Evolutionary conservation across 2,888 invertebrate genomes (phyloP).

Genomic region (Gortyna flavago): DNA sequence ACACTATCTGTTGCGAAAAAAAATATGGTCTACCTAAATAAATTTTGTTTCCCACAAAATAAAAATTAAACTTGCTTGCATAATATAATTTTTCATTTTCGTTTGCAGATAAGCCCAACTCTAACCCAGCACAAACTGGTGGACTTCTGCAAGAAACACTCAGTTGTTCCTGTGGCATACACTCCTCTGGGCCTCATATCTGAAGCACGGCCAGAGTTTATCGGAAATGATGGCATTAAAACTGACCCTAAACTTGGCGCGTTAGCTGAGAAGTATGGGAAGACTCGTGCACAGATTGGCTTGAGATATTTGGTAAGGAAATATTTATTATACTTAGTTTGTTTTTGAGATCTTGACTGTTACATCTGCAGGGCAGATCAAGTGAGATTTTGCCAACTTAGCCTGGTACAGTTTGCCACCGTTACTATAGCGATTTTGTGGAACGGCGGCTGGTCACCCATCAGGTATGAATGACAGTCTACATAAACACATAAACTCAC

Average conservation of each 20-base stretch:
- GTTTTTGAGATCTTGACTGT: background rate
- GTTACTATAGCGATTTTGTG: too few species aligned
- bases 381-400: background rate
- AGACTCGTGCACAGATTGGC: slow-evolving; percentile 91
- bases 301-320: slow-evolving; percentile 92
- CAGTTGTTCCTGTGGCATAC: slow-evolving; percentile 92
- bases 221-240: slow-evolving; percentile 89
- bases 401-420: background rate
- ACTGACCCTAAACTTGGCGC: slow-evolving; percentile 89
- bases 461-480: too few species aligned
- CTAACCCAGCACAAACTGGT: slow-evolving; percentile 93
- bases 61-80: background rate
- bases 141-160: slow-evolving; percentile 91
- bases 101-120: slow-evolving; percentile 90
- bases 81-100: background rate
- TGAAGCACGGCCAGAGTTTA: slow-evolving; percentile 85
- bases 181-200: slow-evolving; percentile 92
- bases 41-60: background rate
- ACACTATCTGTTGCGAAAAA: too few species aligned
- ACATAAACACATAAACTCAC: too few species aligned
- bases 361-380: background rate
- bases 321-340: background rate
- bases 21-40: background rate
- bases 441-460: too few species aligned
- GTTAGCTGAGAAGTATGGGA: slow-evolving; percentile 91